Evolutionary conservation across 2,888 invertebrate species (phyloP), one percentile per base, ranked within the genome.

Genomic region (Drosophila mulleri): DNA sequence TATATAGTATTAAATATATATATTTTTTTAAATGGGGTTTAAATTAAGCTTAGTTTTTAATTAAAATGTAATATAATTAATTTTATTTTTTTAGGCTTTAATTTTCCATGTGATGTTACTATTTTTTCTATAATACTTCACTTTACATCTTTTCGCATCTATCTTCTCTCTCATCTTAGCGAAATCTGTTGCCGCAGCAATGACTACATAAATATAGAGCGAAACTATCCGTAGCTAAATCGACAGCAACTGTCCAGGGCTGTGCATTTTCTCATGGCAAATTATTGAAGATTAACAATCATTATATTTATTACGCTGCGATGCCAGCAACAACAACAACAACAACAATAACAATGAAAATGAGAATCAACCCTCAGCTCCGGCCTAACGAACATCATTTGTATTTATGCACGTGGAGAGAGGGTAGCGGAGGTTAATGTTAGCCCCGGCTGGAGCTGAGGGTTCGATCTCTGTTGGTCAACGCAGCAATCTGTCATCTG

Each of bases 221-320:
- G 35, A 58, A 83, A 80, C 83, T 80, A 80, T 79, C 69, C 79
- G 68, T 80, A 42, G 67, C 76, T 62, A 61, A 76, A 37, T 8
- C 29, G n/a, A 47, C 50, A 73, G 72, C 83, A 79, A 82, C 70
- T 75, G 72, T 35, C 69, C 67, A 59, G 72, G 52, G 64, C 81
- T 86, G 79, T 60, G 50, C 53, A 75, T 86, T 88, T 87, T 87
- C 90, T 87, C 87, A 87, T 81, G 83, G 83, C 89, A 86, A 88
- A 90, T 90, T 90, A 88, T 87, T 70, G 74, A 81, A 88, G 90
- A 87, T 87, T 87, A 90, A 90, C 83, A 78, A 90, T 90, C 89
- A 83, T 88, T 83, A 83, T 75, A 90, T 88, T 85, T 88, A 86
- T 83, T 85, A 80, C 75, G 71, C 63, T 80, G 77, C 61, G 80